Evolutionary conservation across 2,888 invertebrate species (phyloP), one percentile per base, ranked within the genome.

Genomic region (Lottia scabra): DNA sequence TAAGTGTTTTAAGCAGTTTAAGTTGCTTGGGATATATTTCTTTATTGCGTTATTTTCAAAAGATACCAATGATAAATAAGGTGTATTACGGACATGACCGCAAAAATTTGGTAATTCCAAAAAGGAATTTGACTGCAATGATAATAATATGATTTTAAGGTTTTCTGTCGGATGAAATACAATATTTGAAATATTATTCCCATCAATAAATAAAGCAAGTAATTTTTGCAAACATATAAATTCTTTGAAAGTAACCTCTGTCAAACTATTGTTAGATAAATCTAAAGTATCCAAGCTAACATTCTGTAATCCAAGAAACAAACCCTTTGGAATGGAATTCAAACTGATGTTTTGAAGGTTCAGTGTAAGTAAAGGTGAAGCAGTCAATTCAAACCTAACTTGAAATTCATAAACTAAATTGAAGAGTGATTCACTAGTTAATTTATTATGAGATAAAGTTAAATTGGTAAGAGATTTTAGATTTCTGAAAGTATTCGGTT

Each of bases 1-100:
- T 26, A 63, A n/a, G 2, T 63, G 10, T 63, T 63, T 27, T 26
- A 69, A 45, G 13, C 68, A 69, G 43, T 23, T 63, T 19, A 43
- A 69, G 6, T 5, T 26, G 12, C 56, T 12, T 8, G 43, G 46
- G n/a, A 10, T 63, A 8, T 45, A 26, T 26, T 26, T 46, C 12
- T 44, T 27, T 13, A 69, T 45, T 19, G 8, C 13, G 23, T 45
- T 38, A 23, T 63, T 16, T 4, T 63, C 44, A 1, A 45, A 8
- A 27, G 3, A 8, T 10, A 67, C 8, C 16, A 16, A 10, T 27
- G 27, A 16, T 26, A 69, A 26, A 16, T 63, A 44, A 2, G 63
- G 68, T 45, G 45, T 63, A 27, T n/a, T 63, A 4, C n/a, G n/a
- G 13, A 6, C 15, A 19, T 13, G 15, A n/a, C 19, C 2, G 13